Percentiles rank a stretch among this genome's conserved stretches.
These are phyloP conservation scores for Lepus europaeus DNA, from an alignment of 2,113 vertebrate genomes.

Conservation along the genomic window DNA sequence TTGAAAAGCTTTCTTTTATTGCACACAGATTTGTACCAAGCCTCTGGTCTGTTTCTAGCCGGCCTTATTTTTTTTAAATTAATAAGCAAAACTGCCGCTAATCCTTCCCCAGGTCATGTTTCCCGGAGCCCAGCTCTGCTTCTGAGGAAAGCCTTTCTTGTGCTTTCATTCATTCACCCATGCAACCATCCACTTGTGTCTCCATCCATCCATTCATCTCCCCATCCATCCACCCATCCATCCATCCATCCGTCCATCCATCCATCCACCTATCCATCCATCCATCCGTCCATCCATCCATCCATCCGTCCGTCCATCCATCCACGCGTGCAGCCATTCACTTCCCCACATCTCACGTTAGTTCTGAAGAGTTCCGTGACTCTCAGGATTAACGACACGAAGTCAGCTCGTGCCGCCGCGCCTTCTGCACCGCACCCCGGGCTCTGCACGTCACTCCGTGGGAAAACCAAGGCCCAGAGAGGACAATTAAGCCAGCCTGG, in stretches of 20 bases:
- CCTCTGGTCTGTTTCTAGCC: not conserved
- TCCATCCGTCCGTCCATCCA: not conserved
- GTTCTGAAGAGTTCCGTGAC: not conserved
- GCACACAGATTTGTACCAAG: not conserved
- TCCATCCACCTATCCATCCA: not conserved
- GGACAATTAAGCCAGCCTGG: not conserved
- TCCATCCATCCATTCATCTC: rapidly evolving
- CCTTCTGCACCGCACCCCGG: not conserved
- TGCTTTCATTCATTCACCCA: not conserved
- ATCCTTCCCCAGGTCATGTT: not conserved
- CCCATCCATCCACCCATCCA: not conserved
- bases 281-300: not conserved
- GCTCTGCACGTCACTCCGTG: not conserved
- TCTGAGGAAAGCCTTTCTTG: not conserved
- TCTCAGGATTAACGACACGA: not conserved
- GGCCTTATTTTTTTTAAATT: not conserved
- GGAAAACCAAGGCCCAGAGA: not conserved
- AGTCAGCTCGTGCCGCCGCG: not conserved
- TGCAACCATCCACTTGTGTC: too few relatives aligned
- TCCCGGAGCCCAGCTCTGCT: not conserved
- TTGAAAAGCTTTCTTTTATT: not conserved
- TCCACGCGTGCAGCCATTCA: not conserved
- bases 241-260: not conserved
- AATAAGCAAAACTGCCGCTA: not conserved
- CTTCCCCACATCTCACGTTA: not conserved